A percentile compares a stretch with the other conserved stretches of the same genome.
phyloP scores from a whole-genome alignment of 2,797 vertebrate genomes.

The Margarornis squamiger region DNA sequence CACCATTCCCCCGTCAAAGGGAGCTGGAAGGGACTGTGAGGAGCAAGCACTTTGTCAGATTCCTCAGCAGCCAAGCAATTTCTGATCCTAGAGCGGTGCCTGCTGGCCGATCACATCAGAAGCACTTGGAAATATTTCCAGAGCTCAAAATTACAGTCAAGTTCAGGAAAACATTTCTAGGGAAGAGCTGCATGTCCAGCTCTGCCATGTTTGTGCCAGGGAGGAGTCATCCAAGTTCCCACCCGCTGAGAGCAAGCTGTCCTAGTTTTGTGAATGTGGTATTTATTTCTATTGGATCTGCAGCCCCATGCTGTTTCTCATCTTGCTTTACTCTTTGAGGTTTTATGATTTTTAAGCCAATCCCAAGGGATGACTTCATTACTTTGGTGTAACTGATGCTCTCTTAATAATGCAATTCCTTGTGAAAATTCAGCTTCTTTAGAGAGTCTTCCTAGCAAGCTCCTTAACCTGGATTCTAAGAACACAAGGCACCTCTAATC shows the following conservation, averaged over 20 bases:
- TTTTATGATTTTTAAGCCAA: background rate
- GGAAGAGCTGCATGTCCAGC: background rate
- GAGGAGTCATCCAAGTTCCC: background rate
- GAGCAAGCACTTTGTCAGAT: background rate
- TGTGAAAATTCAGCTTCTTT: background rate
- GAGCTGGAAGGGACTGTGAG: background rate
- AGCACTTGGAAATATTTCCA: background rate
- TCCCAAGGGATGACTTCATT: background rate
- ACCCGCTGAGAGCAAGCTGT: background rate
- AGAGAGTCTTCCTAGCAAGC: background rate
- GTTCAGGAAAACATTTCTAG: background rate
- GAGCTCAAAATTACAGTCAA: background rate
- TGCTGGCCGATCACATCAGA: background rate
- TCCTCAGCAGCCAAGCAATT: background rate
- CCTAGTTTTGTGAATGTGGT: background rate
- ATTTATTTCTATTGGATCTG: background rate
- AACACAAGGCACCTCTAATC: background rate
- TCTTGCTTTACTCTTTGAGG: background rate
- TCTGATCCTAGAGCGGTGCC: conserved; percentile 40
- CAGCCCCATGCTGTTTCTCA: accelerated
- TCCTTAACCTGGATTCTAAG: background rate
- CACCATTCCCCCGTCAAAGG: background rate
- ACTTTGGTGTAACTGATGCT: background rate
- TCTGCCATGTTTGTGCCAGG: background rate
- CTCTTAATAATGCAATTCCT: background rate